Evolutionary conservation across 1,140 invertebrate genomes (phyloP).

Genomic region (Arctopsyche grandis): DNA sequence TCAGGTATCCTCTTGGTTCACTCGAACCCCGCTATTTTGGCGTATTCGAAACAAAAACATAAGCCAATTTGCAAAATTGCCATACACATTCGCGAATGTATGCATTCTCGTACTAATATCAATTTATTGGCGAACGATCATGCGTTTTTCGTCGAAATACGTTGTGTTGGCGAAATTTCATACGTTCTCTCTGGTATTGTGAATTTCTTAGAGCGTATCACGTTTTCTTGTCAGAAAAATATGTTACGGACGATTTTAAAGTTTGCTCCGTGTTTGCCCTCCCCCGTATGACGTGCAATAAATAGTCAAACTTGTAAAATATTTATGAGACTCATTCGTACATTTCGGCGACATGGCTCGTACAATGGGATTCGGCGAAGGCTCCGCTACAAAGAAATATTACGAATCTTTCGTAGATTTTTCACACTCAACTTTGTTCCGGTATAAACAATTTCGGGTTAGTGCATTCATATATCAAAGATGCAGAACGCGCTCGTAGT

Average conservation of each 20-base stretch:
- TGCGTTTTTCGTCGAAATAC: neutral
- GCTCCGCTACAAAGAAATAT: too few species aligned
- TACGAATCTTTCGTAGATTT: too few species aligned
- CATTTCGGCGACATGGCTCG: conserved; percentile 40
- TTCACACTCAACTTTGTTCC: too few species aligned
- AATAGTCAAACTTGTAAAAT: conserved; percentile 50
- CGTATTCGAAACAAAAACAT: conserved; percentile 19
- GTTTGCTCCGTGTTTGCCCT: conserved; percentile 40
- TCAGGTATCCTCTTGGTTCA: conserved; percentile 21
- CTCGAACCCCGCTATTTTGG: neutral
- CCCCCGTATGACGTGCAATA: conserved; percentile 45
- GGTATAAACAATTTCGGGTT: too few species aligned
- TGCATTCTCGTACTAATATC: neutral
- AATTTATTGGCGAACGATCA: neutral
- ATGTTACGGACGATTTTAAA: conserved; percentile 47
- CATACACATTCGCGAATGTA: conserved; percentile 50
- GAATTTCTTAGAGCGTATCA: conserved; percentile 24
- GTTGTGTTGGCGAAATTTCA: conserved; percentile 6
- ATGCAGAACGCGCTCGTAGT: too few species aligned
- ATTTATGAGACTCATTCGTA: conserved; percentile 50
- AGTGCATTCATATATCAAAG: too few species aligned
- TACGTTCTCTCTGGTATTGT: neutral
- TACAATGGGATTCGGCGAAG: too few species aligned
- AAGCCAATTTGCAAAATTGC: conserved; percentile 46
- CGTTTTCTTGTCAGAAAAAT: conserved; percentile 37